Base-by-base conservation (phyloP, 2,113 vertebrate genomes). In the Hippocampus abdominalis region DNA sequence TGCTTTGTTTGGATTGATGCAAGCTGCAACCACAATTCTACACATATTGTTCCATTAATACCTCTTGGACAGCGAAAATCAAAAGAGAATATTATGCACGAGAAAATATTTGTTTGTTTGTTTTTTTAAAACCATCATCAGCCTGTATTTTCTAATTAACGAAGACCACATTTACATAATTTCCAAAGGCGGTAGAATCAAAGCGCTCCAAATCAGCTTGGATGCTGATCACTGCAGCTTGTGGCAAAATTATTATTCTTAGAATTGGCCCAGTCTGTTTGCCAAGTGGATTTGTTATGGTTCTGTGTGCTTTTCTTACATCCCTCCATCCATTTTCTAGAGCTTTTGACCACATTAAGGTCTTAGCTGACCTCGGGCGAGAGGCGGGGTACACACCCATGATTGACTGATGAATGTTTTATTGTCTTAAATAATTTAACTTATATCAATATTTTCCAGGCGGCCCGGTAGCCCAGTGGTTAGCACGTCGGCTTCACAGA, bases 211-310 rank as follows among this genome's bases (percentile, higher is more conserved):
- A 46, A 9, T 64, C 40, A 27, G 63, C 42, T 64, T 64, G 63
- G 63, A 46, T 9, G 63, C 63, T 64, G 40, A 64, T 46, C 63
- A 27, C 23, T 4, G 63, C 42, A 64, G 63, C 63, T 64, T 64
- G 40, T 44, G 42, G 63, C 63, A 46, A 64, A 21, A 23, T 23
- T 44, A 39, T 42, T 64, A 64, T 64, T 42, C 62, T 64, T 44
- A 44, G 62, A 64, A 64, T 46, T 46, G 8, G 40, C 42, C n/a
- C 63, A 46, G 21, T 46, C 42, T 64, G 42, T 64, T 64, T 46
- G 63, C 63, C 42, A 27, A 46, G 23, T 2, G 23, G 42, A 64
- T 64, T 64, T 46, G 13, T 6, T 64, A 18, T 18, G 23, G 40
- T 46, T 64, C 42, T 18, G n/a, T 64, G 21, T 64, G 23, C 42